A percentile compares a stretch with the other conserved stretches of the same genome.
Conservation (phyloP, 1,140 invertebrate genomes). For the Bombyx mandarina region DNA sequence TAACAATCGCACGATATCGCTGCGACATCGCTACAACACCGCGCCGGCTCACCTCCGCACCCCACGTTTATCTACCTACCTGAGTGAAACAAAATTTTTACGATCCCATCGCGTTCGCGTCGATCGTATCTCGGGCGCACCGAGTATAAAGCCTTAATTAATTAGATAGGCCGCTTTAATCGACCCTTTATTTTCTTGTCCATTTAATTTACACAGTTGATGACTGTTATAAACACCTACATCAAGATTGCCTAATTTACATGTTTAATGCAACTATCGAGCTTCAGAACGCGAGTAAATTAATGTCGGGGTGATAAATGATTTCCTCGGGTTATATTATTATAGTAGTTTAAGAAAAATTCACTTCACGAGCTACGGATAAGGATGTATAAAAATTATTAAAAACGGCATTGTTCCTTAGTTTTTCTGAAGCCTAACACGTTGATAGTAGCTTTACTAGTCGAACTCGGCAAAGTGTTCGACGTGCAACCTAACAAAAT, state of each 20-base stretch:
- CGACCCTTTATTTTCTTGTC: slow-evolving; percentile 34
- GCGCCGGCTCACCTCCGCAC: slow-evolving; percentile 18
- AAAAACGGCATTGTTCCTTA: too few species aligned
- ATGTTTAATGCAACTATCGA: slow-evolving; percentile 9
- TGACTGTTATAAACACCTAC: slow-evolving; percentile 32
- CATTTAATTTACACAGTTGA: slow-evolving; percentile 37
- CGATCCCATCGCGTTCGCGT: slow-evolving; percentile 26
- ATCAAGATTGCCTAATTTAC: slow-evolving; percentile 22
- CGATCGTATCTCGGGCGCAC: slow-evolving; percentile 17
- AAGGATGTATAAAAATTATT: too few species aligned
- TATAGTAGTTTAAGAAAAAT: too few species aligned
- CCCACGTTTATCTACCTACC: slow-evolving; percentile 24
- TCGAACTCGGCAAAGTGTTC: too few species aligned
- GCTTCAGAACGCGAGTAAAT: too few species aligned
- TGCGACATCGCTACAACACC: slow-evolving; percentile 26
- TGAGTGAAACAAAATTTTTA: slow-evolving; percentile 31
- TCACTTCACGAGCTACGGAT: too few species aligned
- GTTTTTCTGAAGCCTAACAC: too few species aligned
- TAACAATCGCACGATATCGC: slow-evolving; percentile 43
- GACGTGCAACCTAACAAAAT: too few species aligned
- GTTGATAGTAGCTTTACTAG: too few species aligned
- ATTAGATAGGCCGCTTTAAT: slow-evolving; percentile 37
- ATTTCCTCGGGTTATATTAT: too few species aligned
- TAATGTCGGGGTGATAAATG: too few species aligned
- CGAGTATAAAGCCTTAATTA: slow-evolving; percentile 39